A percentile compares a stretch with the other conserved stretches of the same genome.
Evolutionary conservation across 2,797 vertebrate genomes (phyloP).

Genomic region (Delichon dasypus): DNA sequence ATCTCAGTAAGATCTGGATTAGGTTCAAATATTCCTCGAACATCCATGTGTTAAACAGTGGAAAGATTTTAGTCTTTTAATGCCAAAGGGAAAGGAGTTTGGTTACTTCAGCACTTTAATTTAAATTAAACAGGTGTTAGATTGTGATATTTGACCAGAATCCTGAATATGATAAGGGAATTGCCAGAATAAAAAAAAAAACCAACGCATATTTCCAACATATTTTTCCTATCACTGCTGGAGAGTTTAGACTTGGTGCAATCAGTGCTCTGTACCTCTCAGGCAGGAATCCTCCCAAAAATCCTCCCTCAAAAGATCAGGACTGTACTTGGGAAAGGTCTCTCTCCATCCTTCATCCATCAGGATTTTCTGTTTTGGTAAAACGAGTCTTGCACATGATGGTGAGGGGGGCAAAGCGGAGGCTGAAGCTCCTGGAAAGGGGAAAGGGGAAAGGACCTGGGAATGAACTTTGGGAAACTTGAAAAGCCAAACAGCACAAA

Average conservation of each 20-base stretch:
- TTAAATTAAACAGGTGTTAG: neutral
- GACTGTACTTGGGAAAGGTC: neutral
- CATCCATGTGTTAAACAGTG: constrained; percentile 30
- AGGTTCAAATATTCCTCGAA: constrained; percentile 56
- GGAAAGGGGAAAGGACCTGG: neutral
- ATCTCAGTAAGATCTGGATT: constrained; percentile 56
- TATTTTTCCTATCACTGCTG: neutral
- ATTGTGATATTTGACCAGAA: neutral
- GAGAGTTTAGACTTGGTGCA: neutral
- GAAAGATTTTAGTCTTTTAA: constrained; percentile 16
- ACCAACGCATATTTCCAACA: neutral
- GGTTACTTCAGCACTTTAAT: neutral
- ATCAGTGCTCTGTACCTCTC: neutral
- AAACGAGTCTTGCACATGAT: accelerated
- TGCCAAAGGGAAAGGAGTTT: constrained; percentile 3
- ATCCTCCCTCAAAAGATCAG: neutral
- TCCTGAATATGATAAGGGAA: neutral
- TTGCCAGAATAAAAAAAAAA: neutral
- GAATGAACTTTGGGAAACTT: neutral
- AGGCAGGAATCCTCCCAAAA: neutral
- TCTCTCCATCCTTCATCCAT: neutral
- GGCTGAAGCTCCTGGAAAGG: neutral
- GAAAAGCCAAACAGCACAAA: neutral
- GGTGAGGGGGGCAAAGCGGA: neutral
- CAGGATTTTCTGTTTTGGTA: neutral